Percentiles rank a stretch among this genome's conserved stretches.
These are phyloP conservation scores for Mormyrus hasselquistii DNA, from an alignment of 2,797 vertebrate genomes.

Conservation along the genomic window DNA sequence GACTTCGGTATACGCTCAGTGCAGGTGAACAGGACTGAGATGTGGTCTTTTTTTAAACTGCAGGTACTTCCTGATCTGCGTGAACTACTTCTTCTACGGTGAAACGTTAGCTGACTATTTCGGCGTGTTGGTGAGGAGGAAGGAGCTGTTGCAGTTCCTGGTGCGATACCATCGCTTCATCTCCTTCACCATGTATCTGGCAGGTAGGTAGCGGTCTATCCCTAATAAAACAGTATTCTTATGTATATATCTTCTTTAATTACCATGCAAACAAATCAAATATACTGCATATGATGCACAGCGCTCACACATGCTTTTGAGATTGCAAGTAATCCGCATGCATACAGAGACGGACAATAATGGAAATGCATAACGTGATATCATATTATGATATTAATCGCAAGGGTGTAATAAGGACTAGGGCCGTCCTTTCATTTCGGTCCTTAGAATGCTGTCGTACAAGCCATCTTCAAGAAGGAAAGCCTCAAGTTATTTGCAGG, in stretches of 20 bases:
- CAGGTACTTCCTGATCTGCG: slow-evolving; percentile 94
- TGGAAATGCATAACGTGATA: no score
- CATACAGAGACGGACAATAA: neutral
- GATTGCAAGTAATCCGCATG: neutral
- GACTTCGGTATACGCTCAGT: neutral
- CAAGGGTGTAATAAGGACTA: neutral
- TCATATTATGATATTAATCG: no score
- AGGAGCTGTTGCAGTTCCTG: slow-evolving; percentile 91
- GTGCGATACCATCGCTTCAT: slow-evolving; percentile 97
- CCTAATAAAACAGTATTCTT: neutral
- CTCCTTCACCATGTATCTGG: slow-evolving; percentile 89
- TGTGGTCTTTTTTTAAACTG: slow-evolving; percentile 19
- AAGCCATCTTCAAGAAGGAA: neutral
- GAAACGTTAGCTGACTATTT: slow-evolving; percentile 96
- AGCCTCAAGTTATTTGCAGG: neutral
- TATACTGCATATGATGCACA: neutral
- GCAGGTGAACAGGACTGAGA: neutral
- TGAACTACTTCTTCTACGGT: slow-evolving; percentile 98
- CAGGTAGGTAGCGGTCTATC: slow-evolving; percentile 65
- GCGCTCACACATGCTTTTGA: neutral
- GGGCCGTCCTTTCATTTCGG: neutral
- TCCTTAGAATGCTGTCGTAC: neutral
- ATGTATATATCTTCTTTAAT: neutral
- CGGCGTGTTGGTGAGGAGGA: slow-evolving; percentile 83
- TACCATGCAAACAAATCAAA: neutral